Percentiles rank a stretch among this genome's conserved stretches.
Conservation (phyloP, 2,797 vertebrate genomes). For the Pyrrhura leucotis region DNA sequence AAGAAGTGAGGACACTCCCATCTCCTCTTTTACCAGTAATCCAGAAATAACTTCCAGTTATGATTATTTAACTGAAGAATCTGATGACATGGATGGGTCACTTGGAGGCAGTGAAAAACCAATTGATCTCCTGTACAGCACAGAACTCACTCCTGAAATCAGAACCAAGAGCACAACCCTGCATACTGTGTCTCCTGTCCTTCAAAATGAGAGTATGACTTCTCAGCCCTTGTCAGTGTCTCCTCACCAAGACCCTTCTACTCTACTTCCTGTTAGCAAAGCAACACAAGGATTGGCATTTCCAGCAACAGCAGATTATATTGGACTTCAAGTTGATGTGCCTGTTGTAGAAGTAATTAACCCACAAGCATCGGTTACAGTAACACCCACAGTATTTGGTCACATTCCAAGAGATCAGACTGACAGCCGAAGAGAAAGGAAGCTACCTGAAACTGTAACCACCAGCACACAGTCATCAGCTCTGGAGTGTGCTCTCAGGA, state of each 20-base stretch:
- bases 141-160: conserved; percentile 50
- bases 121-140: background rate
- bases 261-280: background rate
- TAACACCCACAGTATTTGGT: background rate
- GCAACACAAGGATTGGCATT: background rate
- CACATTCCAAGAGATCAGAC: background rate
- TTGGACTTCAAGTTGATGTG: conserved; percentile 13
- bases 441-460: background rate
- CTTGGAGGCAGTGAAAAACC: conserved; percentile 39
- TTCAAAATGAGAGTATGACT: background rate
- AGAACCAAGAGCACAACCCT: conserved; percentile 54
- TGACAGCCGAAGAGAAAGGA: background rate
- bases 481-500: conserved; percentile 1
- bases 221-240: background rate
- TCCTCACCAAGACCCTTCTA: background rate
- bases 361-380: background rate
- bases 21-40: conserved; percentile 27
- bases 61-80: conserved; percentile 80
- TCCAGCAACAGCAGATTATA: conserved; percentile 7
- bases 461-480: conserved; percentile 18
- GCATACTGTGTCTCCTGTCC: background rate
- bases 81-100: conserved; percentile 65
- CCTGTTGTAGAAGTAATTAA: conserved; percentile 1
- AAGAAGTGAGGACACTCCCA: conserved; percentile 31
- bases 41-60: conserved; percentile 76